Base-by-base conservation (phyloP, 2,888 invertebrate species). In the Tachina fera region DNA sequence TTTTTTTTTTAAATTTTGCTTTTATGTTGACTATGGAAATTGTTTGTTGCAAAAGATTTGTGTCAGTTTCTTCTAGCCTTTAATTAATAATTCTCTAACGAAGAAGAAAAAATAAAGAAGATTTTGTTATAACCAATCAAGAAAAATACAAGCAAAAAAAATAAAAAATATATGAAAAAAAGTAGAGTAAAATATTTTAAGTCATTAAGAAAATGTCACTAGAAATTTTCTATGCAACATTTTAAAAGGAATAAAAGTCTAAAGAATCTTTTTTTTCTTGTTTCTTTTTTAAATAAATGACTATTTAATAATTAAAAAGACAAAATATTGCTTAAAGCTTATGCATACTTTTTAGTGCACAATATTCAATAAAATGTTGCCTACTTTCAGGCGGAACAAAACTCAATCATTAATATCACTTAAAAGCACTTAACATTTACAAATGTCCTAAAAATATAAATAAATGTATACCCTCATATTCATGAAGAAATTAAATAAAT, bases 1-100 rank as follows among this genome's bases (percentile, higher is more conserved):
- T 58, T 31, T 39, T 45, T 39, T 19, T 45, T 9, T 1, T 41
- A 60, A 61, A 1, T 45, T 47, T 2, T 71, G 2, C 16, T 16
- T 22, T 1, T 43, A 47, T 60, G 41, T 53, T 45, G 71, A 39
- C 39, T 71, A 31, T 79, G 39, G 39, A 22, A 71, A 71, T 45
- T 71, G 16, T 61, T 53, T 56, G 45, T 11, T 56, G 13, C 19
- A 10, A 19, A 13, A 63, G 39, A 49, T 45, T 60, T 45, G 10
- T 70, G 56, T 56, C 22, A 43, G 22, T 58, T 60, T 53, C 8
- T 61, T 53, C 9, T 45, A 19, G 53, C 0, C 13, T 56, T 45
- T 71, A 79, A 79, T 79, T 79, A 72, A 63, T 16, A 71, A 63
- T 47, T 39, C 19, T 43, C 14, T 11, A 1, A 43, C 4, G 61